phyloP scores from a whole-genome alignment of 2,888 invertebrate genomes.

The Mythimna loreyi region DNA sequence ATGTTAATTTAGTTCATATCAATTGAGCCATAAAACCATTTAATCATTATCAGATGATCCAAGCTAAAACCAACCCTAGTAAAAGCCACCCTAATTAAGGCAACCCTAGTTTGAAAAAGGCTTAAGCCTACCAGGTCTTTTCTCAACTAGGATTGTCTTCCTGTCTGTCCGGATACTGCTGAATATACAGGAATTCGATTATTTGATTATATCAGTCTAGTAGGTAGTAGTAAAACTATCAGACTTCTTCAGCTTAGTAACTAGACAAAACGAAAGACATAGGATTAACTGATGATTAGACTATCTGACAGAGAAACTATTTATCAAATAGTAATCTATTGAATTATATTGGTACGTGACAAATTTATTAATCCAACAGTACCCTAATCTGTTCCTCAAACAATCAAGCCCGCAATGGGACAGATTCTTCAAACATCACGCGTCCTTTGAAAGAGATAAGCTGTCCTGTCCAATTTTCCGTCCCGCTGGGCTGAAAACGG shows the following conservation, averaged over 20 bases:
- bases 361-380: constrained; percentile 15
- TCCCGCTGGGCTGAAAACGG: constrained; percentile 63
- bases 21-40: background rate
- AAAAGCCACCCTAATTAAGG: too few relatives aligned
- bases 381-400: constrained; percentile 12
- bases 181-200: too few relatives aligned
- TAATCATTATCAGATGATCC: background rate
- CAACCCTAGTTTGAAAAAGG: too few relatives aligned
- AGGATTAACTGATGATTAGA: too few relatives aligned
- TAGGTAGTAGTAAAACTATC: too few relatives aligned
- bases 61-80: too few relatives aligned
- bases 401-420: constrained; percentile 22
- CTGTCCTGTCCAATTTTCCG: constrained; percentile 71
- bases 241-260: too few relatives aligned
- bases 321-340: background rate
- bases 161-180: too few relatives aligned
- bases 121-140: too few relatives aligned
- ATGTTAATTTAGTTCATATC: background rate
- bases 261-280: too few relatives aligned
- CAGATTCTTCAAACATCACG: constrained; percentile 39
- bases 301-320: background rate
- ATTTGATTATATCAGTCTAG: too few relatives aligned
- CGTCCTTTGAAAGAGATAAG: constrained; percentile 58
- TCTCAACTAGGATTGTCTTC: too few relatives aligned
- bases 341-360: background rate